Percentiles rank a stretch among this genome's conserved stretches.
Evolutionary conservation across 2,888 invertebrate species (phyloP).

Genomic region (Dolichopus griseipennis): DNA sequence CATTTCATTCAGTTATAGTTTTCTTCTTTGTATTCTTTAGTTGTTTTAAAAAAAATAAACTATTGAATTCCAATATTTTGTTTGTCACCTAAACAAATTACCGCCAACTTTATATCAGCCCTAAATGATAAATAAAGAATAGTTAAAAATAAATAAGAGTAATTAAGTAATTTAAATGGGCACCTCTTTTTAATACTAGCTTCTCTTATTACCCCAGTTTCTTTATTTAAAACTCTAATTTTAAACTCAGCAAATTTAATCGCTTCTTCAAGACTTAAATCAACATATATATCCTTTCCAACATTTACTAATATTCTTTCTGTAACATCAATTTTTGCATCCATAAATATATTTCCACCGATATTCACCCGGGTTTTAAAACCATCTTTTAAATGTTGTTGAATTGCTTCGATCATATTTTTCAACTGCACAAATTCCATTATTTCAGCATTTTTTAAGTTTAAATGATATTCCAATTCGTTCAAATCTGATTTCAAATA

Average conservation of each 20-base stretch:
- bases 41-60: no score
- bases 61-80: background rate
- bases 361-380: slow-evolving; percentile 67
- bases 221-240: slow-evolving; percentile 54
- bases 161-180: background rate
- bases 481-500: slow-evolving; percentile 63
- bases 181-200: slow-evolving; percentile 56
- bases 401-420: slow-evolving; percentile 57
- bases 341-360: slow-evolving; percentile 76
- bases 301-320: slow-evolving; percentile 61
- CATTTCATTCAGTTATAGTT: no score
- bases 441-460: slow-evolving; percentile 56
- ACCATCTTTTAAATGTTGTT: slow-evolving; percentile 47
- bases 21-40: no score
- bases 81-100: slow-evolving; percentile 51
- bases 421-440: slow-evolving; percentile 66
- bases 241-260: slow-evolving; percentile 60
- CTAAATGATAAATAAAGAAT: slow-evolving; percentile 29
- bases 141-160: no score
- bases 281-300: slow-evolving; percentile 66
- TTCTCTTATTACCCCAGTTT: slow-evolving; percentile 53
- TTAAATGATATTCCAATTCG: slow-evolving; percentile 50
- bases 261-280: slow-evolving; percentile 64
- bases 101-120: slow-evolving; percentile 67
- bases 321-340: slow-evolving; percentile 61